Percentiles rank a stretch among this genome's conserved stretches.
Evolutionary conservation across 1,140 invertebrate genomes (phyloP).

Genomic region (Nylanderia fulva): DNA sequence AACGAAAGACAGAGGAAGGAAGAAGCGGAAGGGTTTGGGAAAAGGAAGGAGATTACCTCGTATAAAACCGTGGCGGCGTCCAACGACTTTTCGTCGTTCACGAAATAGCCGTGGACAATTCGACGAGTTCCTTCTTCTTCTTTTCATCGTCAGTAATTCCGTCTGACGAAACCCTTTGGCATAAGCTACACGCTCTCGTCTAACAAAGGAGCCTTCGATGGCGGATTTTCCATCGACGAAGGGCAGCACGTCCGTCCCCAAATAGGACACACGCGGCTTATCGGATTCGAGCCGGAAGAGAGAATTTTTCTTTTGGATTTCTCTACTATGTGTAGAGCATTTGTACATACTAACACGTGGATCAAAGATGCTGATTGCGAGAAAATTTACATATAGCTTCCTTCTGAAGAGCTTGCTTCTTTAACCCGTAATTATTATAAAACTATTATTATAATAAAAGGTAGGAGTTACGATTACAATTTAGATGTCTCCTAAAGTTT

Average conservation of each 20-base stretch:
- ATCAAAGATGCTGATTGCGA: not conserved
- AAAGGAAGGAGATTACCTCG: constrained; percentile 68
- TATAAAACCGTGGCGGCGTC: constrained; percentile 65
- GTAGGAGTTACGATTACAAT: not conserved
- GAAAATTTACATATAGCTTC: too few relatives aligned
- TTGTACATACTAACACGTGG: not conserved
- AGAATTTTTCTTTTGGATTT: not conserved
- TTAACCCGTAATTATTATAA: not conserved
- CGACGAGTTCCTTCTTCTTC: constrained; percentile 70
- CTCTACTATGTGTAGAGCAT: not conserved
- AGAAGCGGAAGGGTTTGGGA: not conserved
- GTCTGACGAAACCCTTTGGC: constrained; percentile 6
- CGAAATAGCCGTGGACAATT: constrained; percentile 56
- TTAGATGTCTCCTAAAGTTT: not conserved
- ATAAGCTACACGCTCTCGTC: constrained; percentile 51
- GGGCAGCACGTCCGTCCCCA: constrained; percentile 35
- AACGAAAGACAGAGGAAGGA: not conserved
- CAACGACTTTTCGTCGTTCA: constrained; percentile 70
- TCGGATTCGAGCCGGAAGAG: not conserved
- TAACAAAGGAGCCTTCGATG: constrained; percentile 58
- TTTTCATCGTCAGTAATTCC: constrained; percentile 67
- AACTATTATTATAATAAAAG: not conserved
- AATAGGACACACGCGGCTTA: constrained; percentile 40
- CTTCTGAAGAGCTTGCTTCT: too few relatives aligned
- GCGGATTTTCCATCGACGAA: constrained; percentile 49